Evolutionary conservation across 2,888 invertebrate species (phyloP), one percentile per base, ranked within the genome.

Genomic region (Drosophila subquinaria): DNA sequence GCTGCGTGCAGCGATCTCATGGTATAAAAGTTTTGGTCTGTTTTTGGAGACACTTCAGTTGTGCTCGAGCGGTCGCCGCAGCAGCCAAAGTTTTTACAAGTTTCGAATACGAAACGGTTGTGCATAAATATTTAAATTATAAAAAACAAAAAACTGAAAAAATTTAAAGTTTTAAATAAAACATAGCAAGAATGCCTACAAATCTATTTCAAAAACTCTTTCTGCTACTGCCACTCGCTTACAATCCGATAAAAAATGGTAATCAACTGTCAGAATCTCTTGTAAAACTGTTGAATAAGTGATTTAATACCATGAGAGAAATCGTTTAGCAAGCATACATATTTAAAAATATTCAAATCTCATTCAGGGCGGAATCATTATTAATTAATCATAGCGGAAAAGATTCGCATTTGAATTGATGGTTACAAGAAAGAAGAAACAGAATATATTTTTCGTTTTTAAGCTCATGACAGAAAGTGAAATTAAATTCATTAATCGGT

Each of bases 191-290:
- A 20, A 76, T 85, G 89, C 73, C 62, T 10, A 2, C 71, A 15
- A 70, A 53, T 68, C 55, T 71, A 1, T 70, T 86, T 30, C 76
- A 80, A 57, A 89, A 75, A 69, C 72, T 86, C 10, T 71, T 86
- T 53, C 33, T 86, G 15, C 30, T 86, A n/a, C 48, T 82, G 20
- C 88, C 89, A 30, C 71, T 86, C 5, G 78, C 85, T 23, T 88
- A 80, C 63, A 69, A 73, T 2, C 61, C 52, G 5, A 55, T 57
- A 30, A 11, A 56, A 53, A 76, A 76, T 57, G 79, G 88, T 87
- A 89, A 87, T 69, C n/a, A 33, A 17, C 4, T 42, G 15, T 30
- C 5, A 15, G 11, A 30, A 35, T 6, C 2, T 35, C 15, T 30
- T 35, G n/a, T 6, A 23, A 55, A 17, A 17, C 11, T 11, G 20